Percentiles rank a stretch among this genome's conserved stretches.
Evolutionary conservation across 1,140 invertebrate species (phyloP).

Genomic region (Euura lappo): DNA sequence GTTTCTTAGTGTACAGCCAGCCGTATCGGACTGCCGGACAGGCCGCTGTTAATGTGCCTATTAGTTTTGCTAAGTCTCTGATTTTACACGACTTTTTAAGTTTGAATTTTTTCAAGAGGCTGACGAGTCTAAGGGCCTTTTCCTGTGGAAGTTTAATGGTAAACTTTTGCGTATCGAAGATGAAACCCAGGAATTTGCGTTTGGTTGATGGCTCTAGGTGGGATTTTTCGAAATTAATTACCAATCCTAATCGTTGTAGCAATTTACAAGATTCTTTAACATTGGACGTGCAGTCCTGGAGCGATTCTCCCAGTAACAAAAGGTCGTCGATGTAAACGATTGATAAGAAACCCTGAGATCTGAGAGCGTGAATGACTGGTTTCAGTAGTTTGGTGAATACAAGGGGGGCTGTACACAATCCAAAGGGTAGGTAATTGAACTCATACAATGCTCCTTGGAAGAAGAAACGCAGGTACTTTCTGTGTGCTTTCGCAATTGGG

Average conservation of each 20-base stretch:
- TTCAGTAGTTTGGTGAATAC: constrained; percentile 33
- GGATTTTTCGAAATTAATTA: constrained; percentile 16
- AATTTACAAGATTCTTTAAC: too few species aligned
- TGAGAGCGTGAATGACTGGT: constrained; percentile 23
- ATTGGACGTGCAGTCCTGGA: too few species aligned
- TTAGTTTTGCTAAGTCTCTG: too few species aligned
- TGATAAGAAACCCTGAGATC: constrained; percentile 22
- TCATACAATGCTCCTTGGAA: constrained; percentile 27
- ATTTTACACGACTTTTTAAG: too few species aligned
- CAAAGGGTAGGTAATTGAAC: constrained; percentile 35
- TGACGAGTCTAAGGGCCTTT: neutral
- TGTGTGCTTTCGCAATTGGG: constrained; percentile 9
- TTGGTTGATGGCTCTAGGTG: neutral
- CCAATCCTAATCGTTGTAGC: constrained; percentile 8
- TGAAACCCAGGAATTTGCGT: constrained; percentile 1
- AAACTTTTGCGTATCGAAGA: neutral
- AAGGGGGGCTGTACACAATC: constrained; percentile 17
- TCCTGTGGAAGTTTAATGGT: neutral
- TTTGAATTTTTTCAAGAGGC: too few species aligned
- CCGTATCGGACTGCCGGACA: too few species aligned
- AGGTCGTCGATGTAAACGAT: constrained; percentile 31
- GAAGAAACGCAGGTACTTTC: constrained; percentile 31
- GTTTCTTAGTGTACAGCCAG: too few species aligned
- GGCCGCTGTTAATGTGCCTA: too few species aligned
- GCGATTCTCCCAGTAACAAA: neutral